Evolutionary conservation across 1,140 invertebrate species (phyloP), one percentile per base, ranked within the genome.

Genomic region (Drosophila sechellia): DNA sequence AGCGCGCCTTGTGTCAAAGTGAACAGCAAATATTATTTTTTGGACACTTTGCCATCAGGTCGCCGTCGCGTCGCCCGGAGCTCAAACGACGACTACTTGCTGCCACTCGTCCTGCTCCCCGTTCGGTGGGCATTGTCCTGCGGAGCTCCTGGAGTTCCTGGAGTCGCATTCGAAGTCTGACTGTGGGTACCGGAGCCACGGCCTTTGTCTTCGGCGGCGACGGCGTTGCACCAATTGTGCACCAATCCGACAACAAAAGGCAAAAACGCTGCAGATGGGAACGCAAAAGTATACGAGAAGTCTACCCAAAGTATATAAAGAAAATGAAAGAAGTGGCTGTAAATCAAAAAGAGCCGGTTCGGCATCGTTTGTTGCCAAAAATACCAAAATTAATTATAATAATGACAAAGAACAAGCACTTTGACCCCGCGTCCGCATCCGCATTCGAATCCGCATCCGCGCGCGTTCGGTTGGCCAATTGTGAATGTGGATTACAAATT

Each of bases 21-120:
- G 83, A 87, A 87, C 84, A 83, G 84, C 85, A 89, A 89, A 89
- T 90, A 89, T 90, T 90, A 90, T 84, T 84, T 86, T 87, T 87
- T 90, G 83, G 87, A 86, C 87, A 90, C 77, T 84, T 90, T 90
- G 80, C 81, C 83, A 87, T 90, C 79, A 90, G 81, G 77, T 83
- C 87, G 79, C 77, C 81, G 78, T 72, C 79, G 83, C 79, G 83
- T 87, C 66, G 79, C 76, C 80, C 72, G 73, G 60, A 76, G 73
- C 72, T 37, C 10, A 66, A 39, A 45, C 42, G 15, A 39, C 25
- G 39, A 74, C 54, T 55, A 31, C 31, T 31, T 31, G 31, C 31
- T 31, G 31, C 31, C 31, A 31, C 48, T 22, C 52, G 56, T 61
- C 25, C 42, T 27, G 63, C 70, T 81, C 57, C 66, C 45, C 31